Percentiles rank a stretch among this genome's conserved stretches.
phyloP scores from a whole-genome alignment of 2,888 invertebrate species.

The Pyralis farinalis region DNA sequence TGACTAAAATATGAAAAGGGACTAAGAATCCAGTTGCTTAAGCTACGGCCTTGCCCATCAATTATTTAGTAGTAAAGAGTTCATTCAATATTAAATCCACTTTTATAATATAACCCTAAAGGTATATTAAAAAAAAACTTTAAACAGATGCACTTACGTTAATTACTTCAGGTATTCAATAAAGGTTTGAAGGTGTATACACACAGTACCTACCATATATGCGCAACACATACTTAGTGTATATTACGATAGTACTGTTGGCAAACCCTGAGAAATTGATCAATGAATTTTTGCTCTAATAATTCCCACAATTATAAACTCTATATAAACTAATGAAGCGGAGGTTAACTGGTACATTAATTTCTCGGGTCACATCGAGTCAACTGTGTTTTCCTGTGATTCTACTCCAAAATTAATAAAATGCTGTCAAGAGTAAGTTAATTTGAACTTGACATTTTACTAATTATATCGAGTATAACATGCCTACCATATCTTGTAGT shows the following conservation, averaged over 20 bases:
- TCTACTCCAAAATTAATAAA: slow-evolving; percentile 20
- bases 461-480: too few species aligned
- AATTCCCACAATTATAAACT: slow-evolving; percentile 74
- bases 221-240: slow-evolving; percentile 26
- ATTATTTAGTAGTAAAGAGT: too few species aligned
- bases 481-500: too few species aligned
- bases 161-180: too few species aligned
- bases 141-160: too few species aligned
- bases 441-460: not conserved
- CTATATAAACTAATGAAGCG: slow-evolving; percentile 69
- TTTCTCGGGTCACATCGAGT: slow-evolving; percentile 36
- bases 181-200: too few species aligned
- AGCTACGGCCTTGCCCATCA: too few species aligned
- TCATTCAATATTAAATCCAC: too few species aligned
- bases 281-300: slow-evolving; percentile 74
- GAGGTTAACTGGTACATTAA: slow-evolving; percentile 41
- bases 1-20: not conserved
- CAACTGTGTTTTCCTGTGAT: slow-evolving; percentile 26
- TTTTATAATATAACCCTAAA: too few species aligned
- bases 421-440: slow-evolving; percentile 61
- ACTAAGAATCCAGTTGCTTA: too few species aligned
- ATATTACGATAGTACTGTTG: slow-evolving; percentile 59
- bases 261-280: slow-evolving; percentile 72
- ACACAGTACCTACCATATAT: slow-evolving; percentile 11
- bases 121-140: too few species aligned